Conservation (phyloP, 2,113 vertebrate genomes). For the Junco hyemalis region DNA sequence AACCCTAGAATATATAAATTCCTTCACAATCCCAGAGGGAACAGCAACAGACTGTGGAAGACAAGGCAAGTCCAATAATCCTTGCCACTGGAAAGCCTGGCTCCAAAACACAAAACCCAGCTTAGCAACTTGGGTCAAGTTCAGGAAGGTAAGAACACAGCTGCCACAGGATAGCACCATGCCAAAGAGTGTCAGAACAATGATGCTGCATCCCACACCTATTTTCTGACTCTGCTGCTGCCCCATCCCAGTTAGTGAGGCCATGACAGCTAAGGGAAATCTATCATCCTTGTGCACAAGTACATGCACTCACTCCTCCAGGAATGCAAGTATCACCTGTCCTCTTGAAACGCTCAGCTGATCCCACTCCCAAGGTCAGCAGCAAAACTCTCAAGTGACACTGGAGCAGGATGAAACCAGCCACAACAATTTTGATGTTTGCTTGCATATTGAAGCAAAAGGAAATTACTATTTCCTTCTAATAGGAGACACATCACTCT, state of each 20-base stretch:
- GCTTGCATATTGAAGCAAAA: background rate
- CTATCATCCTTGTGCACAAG: background rate
- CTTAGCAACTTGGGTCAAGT: background rate
- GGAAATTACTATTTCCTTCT: background rate
- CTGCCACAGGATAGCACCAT: background rate
- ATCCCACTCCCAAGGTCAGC: background rate
- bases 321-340: background rate
- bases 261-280: background rate
- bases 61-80: background rate
- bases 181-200: background rate
- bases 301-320: background rate
- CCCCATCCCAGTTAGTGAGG: background rate
- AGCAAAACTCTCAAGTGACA: background rate
- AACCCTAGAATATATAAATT: background rate
- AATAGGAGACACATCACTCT: background rate
- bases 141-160: background rate
- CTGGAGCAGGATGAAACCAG: background rate
- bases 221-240: background rate
- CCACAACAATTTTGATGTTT: background rate
- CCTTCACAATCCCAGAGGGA: background rate
- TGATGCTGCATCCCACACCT: rapidly evolving
- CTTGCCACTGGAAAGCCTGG: background rate
- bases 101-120: background rate
- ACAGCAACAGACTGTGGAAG: background rate
- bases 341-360: rapidly evolving